These are phyloP conservation scores for Bolinopsis microptera DNA, from an alignment of 37 sponge, comb jelly and placozoan species.

Conservation along the genomic window DNA sequence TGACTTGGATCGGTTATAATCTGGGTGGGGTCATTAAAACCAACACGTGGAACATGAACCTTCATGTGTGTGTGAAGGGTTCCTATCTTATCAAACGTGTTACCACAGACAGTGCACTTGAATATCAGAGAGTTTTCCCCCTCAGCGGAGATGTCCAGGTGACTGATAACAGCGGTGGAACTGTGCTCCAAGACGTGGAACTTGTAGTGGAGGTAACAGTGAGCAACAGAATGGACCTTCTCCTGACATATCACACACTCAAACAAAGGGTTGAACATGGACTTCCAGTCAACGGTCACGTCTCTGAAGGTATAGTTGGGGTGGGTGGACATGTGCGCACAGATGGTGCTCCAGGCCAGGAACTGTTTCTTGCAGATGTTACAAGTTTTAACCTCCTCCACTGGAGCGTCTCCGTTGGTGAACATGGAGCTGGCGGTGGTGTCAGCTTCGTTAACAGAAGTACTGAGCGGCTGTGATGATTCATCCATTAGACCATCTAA, in stretches of 20 bases:
- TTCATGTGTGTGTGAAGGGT: slow-evolving; percentile 48
- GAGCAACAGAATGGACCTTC: neutral
- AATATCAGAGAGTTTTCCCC: neutral
- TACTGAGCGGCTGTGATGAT: neutral
- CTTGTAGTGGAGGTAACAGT: slow-evolving; percentile 38
- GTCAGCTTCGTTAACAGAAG: neutral
- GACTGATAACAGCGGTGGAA: neutral
- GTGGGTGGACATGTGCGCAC: slow-evolving; percentile 30
- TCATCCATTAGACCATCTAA: neutral
- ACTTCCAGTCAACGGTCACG: slow-evolving; percentile 22
- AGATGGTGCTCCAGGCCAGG: slow-evolving; percentile 12
- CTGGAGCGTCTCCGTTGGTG: neutral
- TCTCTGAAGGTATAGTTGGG: neutral
- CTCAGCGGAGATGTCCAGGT: neutral
- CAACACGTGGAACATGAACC: slow-evolving; percentile 17
- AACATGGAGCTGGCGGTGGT: neutral
- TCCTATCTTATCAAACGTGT: neutral
- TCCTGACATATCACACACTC: slow-evolving; percentile 45
- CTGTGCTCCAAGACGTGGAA: neutral
- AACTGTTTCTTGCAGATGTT: slow-evolving; percentile 46
- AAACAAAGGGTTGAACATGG: slow-evolving; percentile 50
- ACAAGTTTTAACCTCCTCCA: slow-evolving; percentile 6
- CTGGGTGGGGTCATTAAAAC: slow-evolving; percentile 18
- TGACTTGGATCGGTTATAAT: neutral
- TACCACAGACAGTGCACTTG: slow-evolving; percentile 39